Base-by-base conservation (phyloP, 2,888 invertebrate genomes). In the Philhelius pedissequus region DNA sequence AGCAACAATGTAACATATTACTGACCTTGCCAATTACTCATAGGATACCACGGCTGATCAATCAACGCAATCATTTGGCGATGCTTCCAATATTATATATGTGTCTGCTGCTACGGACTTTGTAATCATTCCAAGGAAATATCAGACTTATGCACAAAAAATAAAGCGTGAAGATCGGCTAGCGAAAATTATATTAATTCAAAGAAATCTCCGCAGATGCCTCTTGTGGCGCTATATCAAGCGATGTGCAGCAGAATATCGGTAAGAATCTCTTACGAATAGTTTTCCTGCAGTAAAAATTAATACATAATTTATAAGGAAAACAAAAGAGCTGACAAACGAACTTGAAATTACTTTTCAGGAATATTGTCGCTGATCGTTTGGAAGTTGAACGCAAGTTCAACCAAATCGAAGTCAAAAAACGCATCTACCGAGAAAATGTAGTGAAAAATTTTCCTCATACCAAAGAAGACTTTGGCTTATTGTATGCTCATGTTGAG, bases 401-500 rank as follows among this genome's bases (percentile, higher is more conserved):
- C 15, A 88, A 89, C 27, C 69, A 89, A 50, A 87, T 88, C 15
- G 87, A 88, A 93, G 81, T 87, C 32, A 86, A 88, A 35, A 77
- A 87, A 79, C 88, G 89, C 70, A 92, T 92, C 13, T 92, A 93
- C 84, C 93, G 93, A 35, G 94, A 95, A 88, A 92, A 94, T 15
- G 91, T 94, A 32, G 93, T 94, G 6, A 95, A 94, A 90, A 94
- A 94, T n/a, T 95, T 94, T 89, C 96, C 96, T 0, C 93, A 93
- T 87, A 94, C 94, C 5, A 93, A 94, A 74, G 93, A 94, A 87
- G 96, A 96, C 90, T 96, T 96, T 88, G 94, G 95, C 87, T 93
- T 96, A 91, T 91, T 96, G 1, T 96, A 95, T 88, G 93, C 94
- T 20, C 91, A 92, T 82, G 89, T 92, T 22, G 88, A 89, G 6